These are phyloP conservation scores for Dioctria linearis DNA, from an alignment of 2,888 invertebrate species.

Conservation along the genomic window DNA sequence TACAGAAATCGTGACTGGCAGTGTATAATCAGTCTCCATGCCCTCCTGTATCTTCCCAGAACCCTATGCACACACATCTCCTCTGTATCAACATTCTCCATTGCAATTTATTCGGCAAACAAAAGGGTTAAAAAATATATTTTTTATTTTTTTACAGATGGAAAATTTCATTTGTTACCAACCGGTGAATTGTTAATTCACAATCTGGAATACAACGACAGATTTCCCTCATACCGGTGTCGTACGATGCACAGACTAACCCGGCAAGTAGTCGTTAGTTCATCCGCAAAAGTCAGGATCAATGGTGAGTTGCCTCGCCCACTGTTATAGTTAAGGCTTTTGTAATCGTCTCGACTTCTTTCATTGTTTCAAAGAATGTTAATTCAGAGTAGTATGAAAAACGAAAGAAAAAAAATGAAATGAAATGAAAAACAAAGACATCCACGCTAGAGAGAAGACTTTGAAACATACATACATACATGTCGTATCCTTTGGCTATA, in stretches of 20 bases:
- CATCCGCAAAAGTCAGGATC: conserved; percentile 79
- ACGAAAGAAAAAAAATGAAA: neutral
- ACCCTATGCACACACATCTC: neutral
- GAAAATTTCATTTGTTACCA: conserved; percentile 82
- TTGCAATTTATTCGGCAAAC: conserved; percentile 7
- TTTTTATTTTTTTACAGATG: conserved; percentile 73
- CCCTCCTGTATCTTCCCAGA: neutral
- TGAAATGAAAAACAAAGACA: conserved; percentile 30
- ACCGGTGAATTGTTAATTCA: conserved; percentile 82
- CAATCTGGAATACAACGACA: conserved; percentile 82
- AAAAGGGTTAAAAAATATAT: conserved; percentile 7
- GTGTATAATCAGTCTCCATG: neutral
- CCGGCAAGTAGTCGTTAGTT: conserved; percentile 79
- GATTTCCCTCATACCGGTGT: conserved; percentile 81
- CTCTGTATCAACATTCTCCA: neutral
- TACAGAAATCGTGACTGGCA: too few species aligned
- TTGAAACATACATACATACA: neutral
- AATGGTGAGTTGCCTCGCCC: conserved; percentile 74
- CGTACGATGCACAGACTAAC: conserved; percentile 82
- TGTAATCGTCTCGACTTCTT: conserved; percentile 29
- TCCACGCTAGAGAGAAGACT: neutral
- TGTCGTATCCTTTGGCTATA: neutral
- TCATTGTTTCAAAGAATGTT: conserved; percentile 46
- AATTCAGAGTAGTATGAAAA: conserved; percentile 2
- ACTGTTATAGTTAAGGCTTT: conserved; percentile 14